These are phyloP conservation scores for Astropecten irregularis DNA, from an alignment of 53 echinoderm and acorn worm species.

Conservation along the genomic window DNA sequence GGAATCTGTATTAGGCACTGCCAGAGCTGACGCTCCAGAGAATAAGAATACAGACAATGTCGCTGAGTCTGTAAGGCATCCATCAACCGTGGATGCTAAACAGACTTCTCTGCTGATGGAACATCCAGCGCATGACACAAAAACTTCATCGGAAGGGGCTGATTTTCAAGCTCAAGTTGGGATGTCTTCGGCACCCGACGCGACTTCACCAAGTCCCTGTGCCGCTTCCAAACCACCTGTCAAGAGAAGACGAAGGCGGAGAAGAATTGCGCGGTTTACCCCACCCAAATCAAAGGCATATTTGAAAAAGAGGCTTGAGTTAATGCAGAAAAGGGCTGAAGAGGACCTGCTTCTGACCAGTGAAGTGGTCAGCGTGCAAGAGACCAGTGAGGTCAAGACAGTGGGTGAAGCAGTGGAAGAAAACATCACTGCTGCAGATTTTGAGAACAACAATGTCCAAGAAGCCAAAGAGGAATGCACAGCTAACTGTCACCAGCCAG, in stretches of 20 bases:
- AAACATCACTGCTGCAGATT: constrained; percentile 11
- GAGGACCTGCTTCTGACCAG: not conserved
- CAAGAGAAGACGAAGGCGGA: not conserved
- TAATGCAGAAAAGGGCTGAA: not conserved
- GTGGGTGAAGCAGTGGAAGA: not conserved
- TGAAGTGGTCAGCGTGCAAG: not conserved
- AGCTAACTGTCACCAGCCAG: not conserved
- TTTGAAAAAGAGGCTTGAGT: constrained; percentile 16
- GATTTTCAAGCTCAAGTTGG: too few species aligned
- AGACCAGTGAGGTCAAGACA: not conserved
- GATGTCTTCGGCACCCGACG: not conserved
- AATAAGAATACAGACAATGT: not conserved
- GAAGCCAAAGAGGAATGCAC: constrained; percentile 18
- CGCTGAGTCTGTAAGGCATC: too few species aligned
- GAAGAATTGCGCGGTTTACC: constrained; percentile 33
- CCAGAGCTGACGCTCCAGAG: not conserved
- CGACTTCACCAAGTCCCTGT: not conserved
- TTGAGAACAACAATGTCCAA: constrained; percentile 42
- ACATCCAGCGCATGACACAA: not conserved
- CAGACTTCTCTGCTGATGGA: not conserved
- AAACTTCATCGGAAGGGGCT: not conserved
- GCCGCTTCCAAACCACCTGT: constrained; percentile 1
- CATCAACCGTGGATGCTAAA: not conserved
- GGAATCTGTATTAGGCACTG: too few species aligned
- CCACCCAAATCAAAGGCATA: constrained; percentile 44